Evolutionary conservation across 1,140 invertebrate species (phyloP).

Genomic region (Sinella curviseta): DNA sequence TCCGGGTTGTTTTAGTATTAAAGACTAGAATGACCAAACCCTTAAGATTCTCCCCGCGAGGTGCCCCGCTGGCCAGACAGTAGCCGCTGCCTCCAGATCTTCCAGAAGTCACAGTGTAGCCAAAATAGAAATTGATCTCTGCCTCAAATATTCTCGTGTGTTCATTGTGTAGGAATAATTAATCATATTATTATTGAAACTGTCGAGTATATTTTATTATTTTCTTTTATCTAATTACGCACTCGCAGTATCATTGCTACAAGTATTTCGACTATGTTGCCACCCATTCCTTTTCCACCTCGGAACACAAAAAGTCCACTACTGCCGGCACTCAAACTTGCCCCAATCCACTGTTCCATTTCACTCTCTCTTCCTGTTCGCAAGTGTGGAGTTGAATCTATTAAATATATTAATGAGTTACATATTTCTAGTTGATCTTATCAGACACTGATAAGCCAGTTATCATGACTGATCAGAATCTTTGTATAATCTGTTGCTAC

Average conservation of each 20-base stretch:
- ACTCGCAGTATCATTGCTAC: neutral
- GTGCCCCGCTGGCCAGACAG: neutral
- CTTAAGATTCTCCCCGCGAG: neutral
- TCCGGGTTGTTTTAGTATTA: neutral
- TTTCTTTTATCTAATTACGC: neutral
- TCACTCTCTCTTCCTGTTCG: no score
- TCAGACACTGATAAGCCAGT: no score
- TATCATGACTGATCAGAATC: no score
- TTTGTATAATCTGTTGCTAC: no score
- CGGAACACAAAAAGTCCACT: neutral
- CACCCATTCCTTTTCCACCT: neutral
- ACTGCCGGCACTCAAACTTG: neutral
- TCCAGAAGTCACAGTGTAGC: neutral
- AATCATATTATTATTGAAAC: neutral
- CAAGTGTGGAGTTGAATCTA: no score
- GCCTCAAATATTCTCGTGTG: neutral
- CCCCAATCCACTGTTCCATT: neutral
- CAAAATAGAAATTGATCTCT: neutral
- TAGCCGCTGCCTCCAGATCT: neutral
- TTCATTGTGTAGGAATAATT: neutral
- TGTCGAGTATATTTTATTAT: neutral
- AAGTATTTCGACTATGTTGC: neutral
- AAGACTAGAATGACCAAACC: neutral
- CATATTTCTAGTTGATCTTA: no score
- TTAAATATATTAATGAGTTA: no score